Percentiles rank a stretch among this genome's conserved stretches.
These are phyloP conservation scores for Limnephilus rhombicus DNA, from an alignment of 2,888 invertebrate species.

Conservation along the genomic window DNA sequence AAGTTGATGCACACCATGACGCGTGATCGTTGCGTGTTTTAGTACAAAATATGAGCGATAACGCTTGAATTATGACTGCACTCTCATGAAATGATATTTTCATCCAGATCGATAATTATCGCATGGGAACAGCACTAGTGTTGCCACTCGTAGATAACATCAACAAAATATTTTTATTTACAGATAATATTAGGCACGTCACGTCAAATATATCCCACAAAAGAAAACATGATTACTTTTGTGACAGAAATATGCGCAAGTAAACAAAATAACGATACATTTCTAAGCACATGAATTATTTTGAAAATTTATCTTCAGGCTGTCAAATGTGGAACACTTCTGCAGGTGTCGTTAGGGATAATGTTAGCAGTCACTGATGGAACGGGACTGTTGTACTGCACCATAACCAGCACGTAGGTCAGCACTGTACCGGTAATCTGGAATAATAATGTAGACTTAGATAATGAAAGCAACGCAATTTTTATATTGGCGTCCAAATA, in stretches of 20 bases:
- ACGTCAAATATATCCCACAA: no score
- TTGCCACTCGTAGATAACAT: no score
- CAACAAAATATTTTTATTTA: no score
- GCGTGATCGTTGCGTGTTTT: background rate
- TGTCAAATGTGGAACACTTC: constrained; percentile 8
- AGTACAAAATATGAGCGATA: background rate
- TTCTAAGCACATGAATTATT: background rate
- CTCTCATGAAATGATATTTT: background rate
- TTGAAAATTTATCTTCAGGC: background rate
- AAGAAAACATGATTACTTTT: no score
- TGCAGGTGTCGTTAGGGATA: constrained; percentile 58
- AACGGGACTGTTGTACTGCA: constrained; percentile 68
- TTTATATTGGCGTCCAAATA: background rate
- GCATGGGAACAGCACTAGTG: no score
- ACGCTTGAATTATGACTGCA: background rate
- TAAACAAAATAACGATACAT: no score
- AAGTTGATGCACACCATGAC: background rate
- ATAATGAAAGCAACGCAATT: background rate
- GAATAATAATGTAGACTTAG: constrained; percentile 64
- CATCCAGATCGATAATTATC: no score
- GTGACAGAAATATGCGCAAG: no score
- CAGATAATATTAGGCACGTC: no score
- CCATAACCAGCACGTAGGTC: constrained; percentile 76
- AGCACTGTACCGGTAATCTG: constrained; percentile 78
- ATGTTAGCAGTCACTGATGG: constrained; percentile 60